Percentiles rank a stretch among this genome's conserved stretches.
Conservation (phyloP, 2,113 vertebrate species). For the Raja brachyura region DNA sequence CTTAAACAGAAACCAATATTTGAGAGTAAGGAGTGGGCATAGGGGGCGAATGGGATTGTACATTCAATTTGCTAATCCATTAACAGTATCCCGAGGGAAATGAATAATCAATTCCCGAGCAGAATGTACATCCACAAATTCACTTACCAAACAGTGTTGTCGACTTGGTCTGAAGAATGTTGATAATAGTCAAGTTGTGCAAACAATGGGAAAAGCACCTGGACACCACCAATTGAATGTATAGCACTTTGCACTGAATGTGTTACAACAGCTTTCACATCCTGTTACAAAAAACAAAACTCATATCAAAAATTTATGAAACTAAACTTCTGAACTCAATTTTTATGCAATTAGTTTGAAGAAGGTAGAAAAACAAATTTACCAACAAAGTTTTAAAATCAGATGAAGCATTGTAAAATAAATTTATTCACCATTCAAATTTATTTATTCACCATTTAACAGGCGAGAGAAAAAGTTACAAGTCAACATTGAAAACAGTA, state of each 20-base stretch:
- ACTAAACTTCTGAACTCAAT: background rate
- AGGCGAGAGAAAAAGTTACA: background rate
- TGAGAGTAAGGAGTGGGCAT: no score
- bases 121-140: background rate
- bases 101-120: background rate
- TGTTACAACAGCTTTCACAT: constrained; percentile 93
- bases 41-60: no score
- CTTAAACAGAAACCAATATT: no score
- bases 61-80: background rate
- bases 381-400: background rate
- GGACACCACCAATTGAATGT: constrained; percentile 93
- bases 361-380: background rate
- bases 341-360: background rate
- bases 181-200: constrained; percentile 89
- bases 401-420: background rate
- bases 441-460: background rate
- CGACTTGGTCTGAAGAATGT: constrained; percentile 72
- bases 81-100: background rate
- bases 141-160: constrained; percentile 85
- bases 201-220: constrained; percentile 95
- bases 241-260: constrained; percentile 95
- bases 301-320: background rate
- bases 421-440: background rate
- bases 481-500: background rate
- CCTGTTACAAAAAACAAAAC: constrained; percentile 54